A percentile compares a stretch with the other conserved stretches of the same genome.
These are phyloP conservation scores for Tarsius wallacei DNA, from an alignment of 2,797 vertebrate species.

Conservation along the genomic window DNA sequence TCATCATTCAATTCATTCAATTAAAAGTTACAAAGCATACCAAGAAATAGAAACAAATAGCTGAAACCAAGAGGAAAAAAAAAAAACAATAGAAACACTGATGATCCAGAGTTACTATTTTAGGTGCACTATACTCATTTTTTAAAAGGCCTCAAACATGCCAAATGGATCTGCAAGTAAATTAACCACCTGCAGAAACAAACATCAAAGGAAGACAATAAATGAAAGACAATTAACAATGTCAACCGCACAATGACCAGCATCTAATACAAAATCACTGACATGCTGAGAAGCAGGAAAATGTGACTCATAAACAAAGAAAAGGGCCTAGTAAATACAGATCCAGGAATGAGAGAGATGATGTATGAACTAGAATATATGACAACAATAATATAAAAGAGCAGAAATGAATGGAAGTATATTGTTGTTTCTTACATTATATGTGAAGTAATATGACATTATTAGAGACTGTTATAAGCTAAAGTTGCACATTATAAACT, in stretches of 20 bases:
- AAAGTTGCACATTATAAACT: background rate
- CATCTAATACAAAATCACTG: slow-evolving; percentile 16
- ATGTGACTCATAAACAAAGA: background rate
- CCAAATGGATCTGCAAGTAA: background rate
- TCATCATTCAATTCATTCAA: background rate
- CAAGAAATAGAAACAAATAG: slow-evolving; percentile 12
- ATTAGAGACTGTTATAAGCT: no score
- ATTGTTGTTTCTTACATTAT: background rate
- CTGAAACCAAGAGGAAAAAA: slow-evolving; percentile 34
- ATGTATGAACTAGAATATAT: background rate
- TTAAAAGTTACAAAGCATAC: background rate
- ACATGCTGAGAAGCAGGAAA: background rate
- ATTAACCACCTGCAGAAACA: slow-evolving; percentile 34
- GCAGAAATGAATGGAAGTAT: background rate
- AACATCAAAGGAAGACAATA: slow-evolving; percentile 10
- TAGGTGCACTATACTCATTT: background rate
- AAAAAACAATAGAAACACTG: background rate
- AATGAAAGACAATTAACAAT: slow-evolving; percentile 13
- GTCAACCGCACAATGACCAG: background rate
- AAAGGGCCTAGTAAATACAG: background rate
- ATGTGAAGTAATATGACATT: no score
- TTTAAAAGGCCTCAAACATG: background rate
- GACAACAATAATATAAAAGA: background rate
- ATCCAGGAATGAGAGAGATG: background rate
- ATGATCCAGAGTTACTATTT: background rate